These are phyloP conservation scores for Mycogona germanica DNA, from an alignment of 2,888 invertebrate species.

Conservation along the genomic window DNA sequence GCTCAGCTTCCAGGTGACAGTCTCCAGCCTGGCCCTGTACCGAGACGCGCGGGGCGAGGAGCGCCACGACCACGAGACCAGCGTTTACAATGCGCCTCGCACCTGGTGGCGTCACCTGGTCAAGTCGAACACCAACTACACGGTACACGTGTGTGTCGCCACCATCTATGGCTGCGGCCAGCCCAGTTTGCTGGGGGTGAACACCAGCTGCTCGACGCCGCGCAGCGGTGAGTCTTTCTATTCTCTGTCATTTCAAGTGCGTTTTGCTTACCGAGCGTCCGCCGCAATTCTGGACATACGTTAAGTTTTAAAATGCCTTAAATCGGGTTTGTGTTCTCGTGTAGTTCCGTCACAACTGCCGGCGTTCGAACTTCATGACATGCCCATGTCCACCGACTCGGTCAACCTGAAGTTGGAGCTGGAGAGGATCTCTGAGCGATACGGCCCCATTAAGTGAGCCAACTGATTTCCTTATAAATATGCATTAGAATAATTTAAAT, in stretches of 20 bases:
- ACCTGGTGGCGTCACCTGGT: constrained; percentile 43
- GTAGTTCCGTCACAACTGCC: constrained; percentile 34
- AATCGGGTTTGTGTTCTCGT: no score
- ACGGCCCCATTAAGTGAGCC: constrained; percentile 78
- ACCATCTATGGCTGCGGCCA: constrained; percentile 63
- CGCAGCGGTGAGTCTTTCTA: constrained; percentile 30
- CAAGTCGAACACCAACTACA: constrained; percentile 72
- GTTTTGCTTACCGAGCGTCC: constrained; percentile 9
- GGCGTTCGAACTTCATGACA: constrained; percentile 38
- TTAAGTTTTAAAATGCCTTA: constrained; percentile 25
- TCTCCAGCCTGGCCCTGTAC: constrained; percentile 45
- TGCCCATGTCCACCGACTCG: constrained; percentile 43
- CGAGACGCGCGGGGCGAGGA: constrained; percentile 41
- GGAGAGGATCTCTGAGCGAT: constrained; percentile 66
- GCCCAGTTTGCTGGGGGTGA: constrained; percentile 22
- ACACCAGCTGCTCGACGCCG: constrained; percentile 51
- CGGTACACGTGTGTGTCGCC: constrained; percentile 58
- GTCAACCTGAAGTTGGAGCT: constrained; percentile 50
- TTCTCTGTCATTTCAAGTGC: background rate
- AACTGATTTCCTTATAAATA: background rate
- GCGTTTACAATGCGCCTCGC: constrained; percentile 45
- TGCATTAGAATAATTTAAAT: no score
- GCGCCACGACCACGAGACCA: constrained; percentile 45
- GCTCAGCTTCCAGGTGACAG: constrained; percentile 31
- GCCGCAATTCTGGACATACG: constrained; percentile 20